Evolutionary conservation across 2,797 vertebrate genomes (phyloP), one percentile per base, ranked within the genome.

Genomic region (Lithobates sylvaticus): DNA sequence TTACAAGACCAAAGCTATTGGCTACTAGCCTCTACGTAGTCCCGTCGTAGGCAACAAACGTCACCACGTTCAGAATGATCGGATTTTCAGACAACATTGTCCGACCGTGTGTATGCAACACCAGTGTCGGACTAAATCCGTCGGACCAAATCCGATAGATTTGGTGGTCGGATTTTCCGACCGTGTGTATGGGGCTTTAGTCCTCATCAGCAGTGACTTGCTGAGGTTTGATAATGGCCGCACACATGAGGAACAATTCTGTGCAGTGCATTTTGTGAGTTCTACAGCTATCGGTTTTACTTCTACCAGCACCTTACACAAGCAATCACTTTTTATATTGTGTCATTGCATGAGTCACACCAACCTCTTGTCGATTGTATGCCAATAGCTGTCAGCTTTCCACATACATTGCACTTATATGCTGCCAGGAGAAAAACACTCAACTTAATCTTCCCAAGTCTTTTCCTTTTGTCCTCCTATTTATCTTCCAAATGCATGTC

Each of bases 321-420:
- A 34, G 54, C 68, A 70, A 36, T 69, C 78, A 69, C 70, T 81
- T 81, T 34, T 36, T 78, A 13, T 58, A 61, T 42, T 16, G 23
- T 67, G n/a, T 4, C 27, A 71, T n/a, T 12, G 29, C 47, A 34
- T 71, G 47, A 71, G 44, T 71, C 47, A 61, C 36, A 29, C 47
- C 47, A 71, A 29, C 78, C 29, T 80, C 65, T 54, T 70, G 65
- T 80, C 39, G 47, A 68, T 32, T 44, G 5, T 29, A 27, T 27
- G n/a, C 77, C 69, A 29, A 80, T 70, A 80, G 50, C 47, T 81
- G 68, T 81, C 47, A 71, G 23, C 70, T 21, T 71, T 81, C 32
- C 71, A 27, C 67, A 71, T 71, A 58, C 70, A 81, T 72, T 81
- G 16, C 32, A 68, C 23, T 34, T 47, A 54, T 39, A 81, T 54